These are phyloP conservation scores for Hyalella azteca DNA, from an alignment of 2,888 invertebrate genomes.

Conservation along the genomic window DNA sequence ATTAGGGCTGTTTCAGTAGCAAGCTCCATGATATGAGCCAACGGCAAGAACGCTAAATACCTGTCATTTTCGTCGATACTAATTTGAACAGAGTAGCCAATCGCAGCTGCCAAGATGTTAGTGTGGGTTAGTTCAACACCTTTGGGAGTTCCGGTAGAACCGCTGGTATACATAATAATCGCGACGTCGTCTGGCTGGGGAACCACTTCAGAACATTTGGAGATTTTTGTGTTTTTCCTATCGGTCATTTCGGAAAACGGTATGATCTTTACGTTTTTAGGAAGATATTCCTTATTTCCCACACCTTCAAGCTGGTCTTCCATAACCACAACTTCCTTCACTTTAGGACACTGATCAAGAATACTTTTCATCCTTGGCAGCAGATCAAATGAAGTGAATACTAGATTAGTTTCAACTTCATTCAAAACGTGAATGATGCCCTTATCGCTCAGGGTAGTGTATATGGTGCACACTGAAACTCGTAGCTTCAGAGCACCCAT, in stretches of 20 bases:
- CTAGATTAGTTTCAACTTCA: slow-evolving; percentile 87
- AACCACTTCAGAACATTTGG: not conserved
- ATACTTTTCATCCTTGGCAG: slow-evolving; percentile 87
- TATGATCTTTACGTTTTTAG: not conserved
- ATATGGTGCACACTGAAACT: slow-evolving; percentile 84
- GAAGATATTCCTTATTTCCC: not conserved
- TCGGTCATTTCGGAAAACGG: slow-evolving; percentile 6
- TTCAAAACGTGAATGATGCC: slow-evolving; percentile 95
- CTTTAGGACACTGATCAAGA: slow-evolving; percentile 73
- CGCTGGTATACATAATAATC: slow-evolving; percentile 98
- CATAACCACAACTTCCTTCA: slow-evolving; percentile 67
- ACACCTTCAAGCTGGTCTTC: slow-evolving; percentile 35
- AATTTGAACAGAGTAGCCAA: slow-evolving; percentile 33
- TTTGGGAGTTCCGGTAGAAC: slow-evolving; percentile 91
- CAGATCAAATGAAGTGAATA: slow-evolving; percentile 90
- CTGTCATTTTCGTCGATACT: slow-evolving; percentile 68
- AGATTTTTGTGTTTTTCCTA: not conserved
- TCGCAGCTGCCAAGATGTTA: slow-evolving; percentile 70
- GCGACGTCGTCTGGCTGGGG: slow-evolving; percentile 74
- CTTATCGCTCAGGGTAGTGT: slow-evolving; percentile 95
- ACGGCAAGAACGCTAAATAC: slow-evolving; percentile 92
- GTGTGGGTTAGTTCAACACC: slow-evolving; percentile 83
- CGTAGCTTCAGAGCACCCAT: slow-evolving; percentile 95
- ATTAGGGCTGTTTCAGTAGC: slow-evolving; percentile 69
- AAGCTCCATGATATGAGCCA: slow-evolving; percentile 96